phyloP scores from a whole-genome alignment of 1,140 invertebrate genomes.

The Anastrepha obliqua region DNA sequence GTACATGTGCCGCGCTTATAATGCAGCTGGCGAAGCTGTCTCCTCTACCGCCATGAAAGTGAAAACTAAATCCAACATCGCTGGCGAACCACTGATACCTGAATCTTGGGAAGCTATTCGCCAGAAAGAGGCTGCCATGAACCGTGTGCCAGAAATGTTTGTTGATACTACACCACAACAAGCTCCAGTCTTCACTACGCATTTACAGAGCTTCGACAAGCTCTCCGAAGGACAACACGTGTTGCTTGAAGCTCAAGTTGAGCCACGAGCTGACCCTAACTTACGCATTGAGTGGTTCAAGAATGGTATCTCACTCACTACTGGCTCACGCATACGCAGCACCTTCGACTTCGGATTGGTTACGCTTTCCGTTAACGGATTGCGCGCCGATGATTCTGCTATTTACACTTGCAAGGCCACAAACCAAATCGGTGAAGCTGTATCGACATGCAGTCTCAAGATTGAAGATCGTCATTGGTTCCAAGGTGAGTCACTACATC shows the following conservation, averaged over 20 bases:
- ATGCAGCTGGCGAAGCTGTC: conserved; percentile 91
- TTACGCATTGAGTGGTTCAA: conserved; percentile 94
- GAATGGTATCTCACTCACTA: conserved; percentile 89
- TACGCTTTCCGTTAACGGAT: conserved; percentile 89
- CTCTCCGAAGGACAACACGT: conserved; percentile 92
- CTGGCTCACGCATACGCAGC: conserved; percentile 88
- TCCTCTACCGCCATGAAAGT: conserved; percentile 92
- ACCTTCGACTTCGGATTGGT: conserved; percentile 97
- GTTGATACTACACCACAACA: conserved; percentile 87
- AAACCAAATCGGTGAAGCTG: conserved; percentile 92
- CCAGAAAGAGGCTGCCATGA: conserved; percentile 91
- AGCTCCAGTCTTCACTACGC: conserved; percentile 92
- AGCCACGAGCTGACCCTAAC: conserved; percentile 97
- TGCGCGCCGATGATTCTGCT: conserved; percentile 91
- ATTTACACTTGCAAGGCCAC: conserved; percentile 96
- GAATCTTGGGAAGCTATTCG: conserved; percentile 93
- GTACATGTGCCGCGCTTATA: conserved; percentile 95
- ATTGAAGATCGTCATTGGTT: conserved; percentile 91
- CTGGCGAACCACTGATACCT: conserved; percentile 87
- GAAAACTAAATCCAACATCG: conserved; percentile 86
- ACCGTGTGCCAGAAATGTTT: conserved; percentile 89
- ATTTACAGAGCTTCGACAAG: conserved; percentile 90
- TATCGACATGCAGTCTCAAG: conserved; percentile 92
- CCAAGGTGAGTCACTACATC: conserved; percentile 91
- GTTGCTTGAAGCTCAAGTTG: conserved; percentile 94